Base-by-base conservation (phyloP, 1,140 invertebrate species). In the Temnothorax nylanderi region DNA sequence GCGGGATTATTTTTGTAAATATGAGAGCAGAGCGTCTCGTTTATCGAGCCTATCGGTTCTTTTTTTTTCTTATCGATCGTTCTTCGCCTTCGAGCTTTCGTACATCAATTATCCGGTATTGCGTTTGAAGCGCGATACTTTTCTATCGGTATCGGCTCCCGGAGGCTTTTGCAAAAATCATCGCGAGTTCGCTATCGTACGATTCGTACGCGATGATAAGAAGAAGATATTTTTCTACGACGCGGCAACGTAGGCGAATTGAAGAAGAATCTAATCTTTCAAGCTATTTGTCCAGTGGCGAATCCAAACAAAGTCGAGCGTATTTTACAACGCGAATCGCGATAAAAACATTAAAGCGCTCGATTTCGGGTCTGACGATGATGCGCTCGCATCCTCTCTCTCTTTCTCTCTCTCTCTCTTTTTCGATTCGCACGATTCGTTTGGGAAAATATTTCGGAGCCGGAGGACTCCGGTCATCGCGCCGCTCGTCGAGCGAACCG, bases 381-480 rank as follows among this genome's bases (percentile, higher is more conserved):
- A 82, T 44, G 21, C 78, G 34, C 13, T 80, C 51, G 49, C 26
- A 4, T 7, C 32, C 64, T 10, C 7, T 64, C 60, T 37, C 0
- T 67, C 1, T 26, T 0, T 67, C 5, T 47, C 18, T 54, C 11
- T 54, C 10, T 51, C 8, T 69, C 44, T 49, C 44, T 37, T n/a
- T 26, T 6, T 47, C 41, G 37, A 82, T 26, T 26, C 64, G 64
- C 49, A n/a, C 37, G 51, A 56, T 71, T 72, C 51, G 67, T 32
- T n/a, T 26, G 10, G 67, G 7, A 82, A 82, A 82, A 58, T 82
- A 82, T 82, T 80, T 58, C 60, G n/a, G n/a, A n/a, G 58, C 49
- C 47, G 51, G 60, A 85, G 64, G 49, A 86, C 87, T 89, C 56
- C 16, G 32, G 60, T 62, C 56, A 26, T 60, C 62, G 62, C 60